phyloP scores from a whole-genome alignment of 2,797 vertebrate species.

The Enteromius paludinosus region DNA sequence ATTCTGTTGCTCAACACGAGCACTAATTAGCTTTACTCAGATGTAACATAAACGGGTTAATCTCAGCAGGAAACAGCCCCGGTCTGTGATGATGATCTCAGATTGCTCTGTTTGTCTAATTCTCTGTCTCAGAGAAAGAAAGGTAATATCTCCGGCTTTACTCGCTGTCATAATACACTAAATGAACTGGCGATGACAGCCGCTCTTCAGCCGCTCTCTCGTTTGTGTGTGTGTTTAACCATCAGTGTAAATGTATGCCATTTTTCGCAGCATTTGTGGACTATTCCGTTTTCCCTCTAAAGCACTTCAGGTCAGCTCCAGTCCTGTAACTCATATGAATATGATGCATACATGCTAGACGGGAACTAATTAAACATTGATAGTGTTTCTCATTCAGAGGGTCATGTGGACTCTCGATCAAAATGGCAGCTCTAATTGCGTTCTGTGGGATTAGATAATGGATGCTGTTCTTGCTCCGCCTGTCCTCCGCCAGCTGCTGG shows the following conservation, averaged over 20 bases:
- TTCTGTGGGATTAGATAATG: slow-evolving; percentile 88
- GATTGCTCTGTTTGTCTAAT: not conserved
- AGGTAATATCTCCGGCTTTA: slow-evolving; percentile 40
- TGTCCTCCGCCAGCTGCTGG: slow-evolving; percentile 50
- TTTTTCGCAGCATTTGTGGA: not conserved
- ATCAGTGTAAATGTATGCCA: not conserved
- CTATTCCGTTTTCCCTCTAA: not conserved
- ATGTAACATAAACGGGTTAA: slow-evolving; percentile 24
- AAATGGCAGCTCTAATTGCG: slow-evolving; percentile 95
- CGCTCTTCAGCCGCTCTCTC: not conserved
- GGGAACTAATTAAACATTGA: slow-evolving; percentile 93
- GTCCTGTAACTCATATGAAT: slow-evolving; percentile 53
- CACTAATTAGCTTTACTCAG: slow-evolving; percentile 9
- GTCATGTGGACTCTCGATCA: slow-evolving; percentile 89
- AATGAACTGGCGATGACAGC: slow-evolving; percentile 47
- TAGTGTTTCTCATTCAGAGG: slow-evolving; percentile 90
- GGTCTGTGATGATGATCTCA: not conserved
- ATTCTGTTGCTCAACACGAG: slow-evolving; percentile 25
- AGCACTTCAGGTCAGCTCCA: slow-evolving; percentile 36
- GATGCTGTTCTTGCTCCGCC: slow-evolving; percentile 43
- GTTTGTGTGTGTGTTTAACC: not conserved
- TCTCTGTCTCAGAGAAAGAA: slow-evolving; percentile 24
- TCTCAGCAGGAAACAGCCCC: slow-evolving; percentile 18
- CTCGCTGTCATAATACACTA: slow-evolving; percentile 6
- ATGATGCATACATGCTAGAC: slow-evolving; percentile 78